Base-by-base conservation (phyloP, 2,888 invertebrate species). In the Acleris sparsana region DNA sequence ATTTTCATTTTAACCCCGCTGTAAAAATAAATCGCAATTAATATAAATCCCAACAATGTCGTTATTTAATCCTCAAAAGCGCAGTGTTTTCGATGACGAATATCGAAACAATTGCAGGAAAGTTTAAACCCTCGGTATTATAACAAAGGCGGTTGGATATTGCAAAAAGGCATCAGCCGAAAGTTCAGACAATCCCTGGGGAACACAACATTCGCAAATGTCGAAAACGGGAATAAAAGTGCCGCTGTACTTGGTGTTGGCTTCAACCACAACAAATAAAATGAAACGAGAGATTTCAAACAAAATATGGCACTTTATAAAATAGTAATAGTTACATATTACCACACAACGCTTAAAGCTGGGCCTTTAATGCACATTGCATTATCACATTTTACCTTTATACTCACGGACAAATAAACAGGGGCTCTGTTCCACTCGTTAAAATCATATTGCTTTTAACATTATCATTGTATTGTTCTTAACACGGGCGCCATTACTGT, bases 141-240 rank as follows among this genome's bases (percentile, higher is more conserved):
- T 61, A 25, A 53, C 29, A 53, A 46, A 61, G 25, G 61, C 52
- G 43, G 58, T 64, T 49, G n/a, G 52, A 81, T 79, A 82, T 80
- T 70, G 76, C 75, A 73, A 72, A 77, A 79, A 79, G 82, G 80
- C 43, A 18, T 51, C 44, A 16, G 44, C 29, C 78, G 76, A 80
- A 84, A 84, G 77, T 85, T 83, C 75, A 78, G 70, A 72, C 75
- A 82, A 82, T 79, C 85, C 79, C 82, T 67, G 72, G 80, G 78
- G 85, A 80, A 77, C 77, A 80, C 79, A 80, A 76, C 79, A 80
- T 84, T 85, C 77, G 76, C 77, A 80, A 84, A 83, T 81, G 85
- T 81, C 73, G 77, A 76, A 82, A 82, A 85, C 79, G 76, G 78
- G 81, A 82, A 82, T 77, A 80, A 82, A 82, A 80, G 75, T 72